Base-by-base conservation (phyloP, 2,888 invertebrate genomes). In the Ichneumoninae sp. region DNA sequence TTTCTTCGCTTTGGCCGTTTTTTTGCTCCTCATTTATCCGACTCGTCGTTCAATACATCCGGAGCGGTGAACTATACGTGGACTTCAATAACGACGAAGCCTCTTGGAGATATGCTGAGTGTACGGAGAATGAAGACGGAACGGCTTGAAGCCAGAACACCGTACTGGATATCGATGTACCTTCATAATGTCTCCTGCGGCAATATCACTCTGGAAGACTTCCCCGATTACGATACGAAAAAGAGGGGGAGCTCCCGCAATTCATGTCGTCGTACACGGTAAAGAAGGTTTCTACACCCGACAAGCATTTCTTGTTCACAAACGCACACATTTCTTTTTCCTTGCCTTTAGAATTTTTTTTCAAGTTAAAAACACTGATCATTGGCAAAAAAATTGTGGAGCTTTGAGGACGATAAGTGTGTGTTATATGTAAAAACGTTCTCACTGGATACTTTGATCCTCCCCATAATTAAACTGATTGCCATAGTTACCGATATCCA, bases 11-110 rank as follows among this genome's bases (percentile, higher is more conserved):
- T 8, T 30, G 4, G 2, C 22, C 6, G 13, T 22, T 68, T 44
- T 36, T 19, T 40, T 40, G 13, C 52, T 13, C 22, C 36, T 66
- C 66, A 40, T 76, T 52, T 66, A 50, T 66, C 16, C 30, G 66
- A 54, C 26, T 26, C 57, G 57, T 19, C 54, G 19, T 19, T 54
- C 19, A 57, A 33, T 16, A 33, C 54, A 26, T 33, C 26, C 71
- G 26, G 8, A 36, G 30, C 57, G 30, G 19, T 57, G 13, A 30
- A 50, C 60, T 40, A 40, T 30, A 44, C 63, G 47, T 44, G 44
- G 26, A 50, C 19, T 26, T 33, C 44, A 74, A 74, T 63, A 63
- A 44, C 40, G 30, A 30, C 40, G 10, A 5, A 60, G 60, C 30
- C 22, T 60, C 26, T 22, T 16, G 26, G 26, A 13, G 16, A 60